Percentiles rank a stretch among this genome's conserved stretches.
Conservation (phyloP, 2,113 vertebrate genomes). For the Ophiodon elongatus region DNA sequence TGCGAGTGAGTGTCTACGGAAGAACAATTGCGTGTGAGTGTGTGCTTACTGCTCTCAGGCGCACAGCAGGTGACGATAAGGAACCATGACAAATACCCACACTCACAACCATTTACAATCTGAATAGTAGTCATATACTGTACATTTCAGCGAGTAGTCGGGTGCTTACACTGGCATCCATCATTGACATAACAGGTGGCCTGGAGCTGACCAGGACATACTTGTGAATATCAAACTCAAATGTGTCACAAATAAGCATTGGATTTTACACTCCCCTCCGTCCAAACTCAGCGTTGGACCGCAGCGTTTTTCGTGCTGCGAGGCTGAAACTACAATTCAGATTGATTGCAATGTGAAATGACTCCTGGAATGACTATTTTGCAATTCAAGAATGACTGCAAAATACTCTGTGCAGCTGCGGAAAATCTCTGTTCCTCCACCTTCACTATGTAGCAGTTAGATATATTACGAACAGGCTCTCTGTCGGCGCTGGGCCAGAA, state of each 20-base stretch:
- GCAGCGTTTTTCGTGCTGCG: constrained; percentile 17
- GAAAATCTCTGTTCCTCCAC: constrained; percentile 49
- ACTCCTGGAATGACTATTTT: constrained; percentile 55
- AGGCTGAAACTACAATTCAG: constrained; percentile 63
- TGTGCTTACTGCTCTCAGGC: constrained; percentile 35
- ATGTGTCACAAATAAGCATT: constrained; percentile 79
- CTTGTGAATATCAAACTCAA: constrained; percentile 78
- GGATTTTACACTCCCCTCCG: constrained; percentile 64
- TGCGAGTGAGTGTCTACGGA: constrained; percentile 21
- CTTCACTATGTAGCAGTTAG: constrained; percentile 46
- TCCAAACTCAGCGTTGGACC: constrained; percentile 51
- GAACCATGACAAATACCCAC: constrained; percentile 74
- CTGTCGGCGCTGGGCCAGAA: constrained; percentile 43
- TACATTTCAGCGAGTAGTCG: constrained; percentile 63
- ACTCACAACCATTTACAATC: constrained; percentile 70
- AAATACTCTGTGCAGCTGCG: constrained; percentile 61
- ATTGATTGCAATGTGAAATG: constrained; percentile 65
- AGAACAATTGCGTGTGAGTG: constrained; percentile 53
- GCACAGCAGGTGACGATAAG: constrained; percentile 76
- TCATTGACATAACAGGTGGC: constrained; percentile 79
- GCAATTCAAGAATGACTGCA: constrained; percentile 63
- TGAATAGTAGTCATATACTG: constrained; percentile 66
- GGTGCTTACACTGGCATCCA: constrained; percentile 69
- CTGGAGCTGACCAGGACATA: constrained; percentile 80
- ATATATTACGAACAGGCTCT: constrained; percentile 61